A percentile compares a stretch with the other conserved stretches of the same genome.
These are phyloP conservation scores for Pelvicachromis taeniatus DNA, from an alignment of 2,113 vertebrate genomes.

Conservation along the genomic window DNA sequence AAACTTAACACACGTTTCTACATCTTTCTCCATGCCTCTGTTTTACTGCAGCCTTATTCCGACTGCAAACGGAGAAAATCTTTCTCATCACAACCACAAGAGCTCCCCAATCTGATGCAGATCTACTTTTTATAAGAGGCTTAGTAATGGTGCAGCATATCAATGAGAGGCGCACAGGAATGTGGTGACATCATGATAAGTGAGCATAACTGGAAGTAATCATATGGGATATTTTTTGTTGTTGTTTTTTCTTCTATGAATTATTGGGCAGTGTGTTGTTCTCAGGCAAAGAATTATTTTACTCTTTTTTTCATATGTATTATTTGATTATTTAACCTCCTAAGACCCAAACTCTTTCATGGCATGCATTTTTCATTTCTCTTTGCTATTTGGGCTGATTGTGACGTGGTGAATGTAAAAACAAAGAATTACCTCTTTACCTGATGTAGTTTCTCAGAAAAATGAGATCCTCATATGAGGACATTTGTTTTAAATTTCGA, in stretches of 20 bases:
- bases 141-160: not conserved
- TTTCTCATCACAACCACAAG: slow-evolving; percentile 11
- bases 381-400: no score
- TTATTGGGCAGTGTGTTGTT: not conserved
- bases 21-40: not conserved
- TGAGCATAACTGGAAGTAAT: not conserved
- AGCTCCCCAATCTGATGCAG: not conserved
- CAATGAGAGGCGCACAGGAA: not conserved
- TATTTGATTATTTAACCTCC: no score
- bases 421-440: no score
- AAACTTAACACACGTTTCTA: not conserved
- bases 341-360: no score
- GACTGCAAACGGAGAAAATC: not conserved
- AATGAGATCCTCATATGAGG: no score
- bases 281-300: not conserved
- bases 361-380: no score
- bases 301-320: no score
- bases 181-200: not conserved
- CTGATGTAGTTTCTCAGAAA: no score
- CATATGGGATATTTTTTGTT: rapidly evolving
- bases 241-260: not conserved
- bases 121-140: not conserved
- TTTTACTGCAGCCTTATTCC: not conserved
- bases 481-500: no score
- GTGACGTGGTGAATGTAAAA: no score